A percentile compares a stretch with the other conserved stretches of the same genome.
Evolutionary conservation across 2,113 vertebrate genomes (phyloP).

Genomic region (Protomyctophum bolini): DNA sequence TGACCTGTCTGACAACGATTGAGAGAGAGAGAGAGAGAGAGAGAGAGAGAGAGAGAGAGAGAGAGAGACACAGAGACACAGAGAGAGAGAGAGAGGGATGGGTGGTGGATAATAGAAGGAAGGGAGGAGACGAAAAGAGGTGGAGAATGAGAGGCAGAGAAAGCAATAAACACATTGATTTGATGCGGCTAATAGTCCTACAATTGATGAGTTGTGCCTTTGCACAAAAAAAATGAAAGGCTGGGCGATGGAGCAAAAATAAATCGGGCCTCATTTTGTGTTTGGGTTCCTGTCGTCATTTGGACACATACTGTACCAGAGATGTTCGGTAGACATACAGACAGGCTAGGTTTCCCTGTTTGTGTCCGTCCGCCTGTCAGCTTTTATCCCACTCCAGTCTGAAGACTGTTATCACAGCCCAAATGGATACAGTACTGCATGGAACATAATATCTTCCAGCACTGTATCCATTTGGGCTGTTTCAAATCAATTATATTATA

Average conservation of each 20-base stretch:
- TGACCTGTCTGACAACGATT: constrained; percentile 69
- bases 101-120: constrained; percentile 43
- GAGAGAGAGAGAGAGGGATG: background rate
- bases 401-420: constrained; percentile 46
- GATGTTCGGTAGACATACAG: constrained; percentile 48
- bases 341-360: constrained; percentile 53
- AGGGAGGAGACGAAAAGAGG: constrained; percentile 30
- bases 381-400: constrained; percentile 45
- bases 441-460: too few relatives aligned
- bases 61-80: constrained; percentile 9
- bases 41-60: constrained; percentile 1
- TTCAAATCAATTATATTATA: too few relatives aligned
- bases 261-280: constrained; percentile 62
- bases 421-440: constrained; percentile 41
- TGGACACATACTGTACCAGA: constrained; percentile 64
- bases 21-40: constrained; percentile 36
- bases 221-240: constrained; percentile 68
- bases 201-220: constrained; percentile 72
- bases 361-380: constrained; percentile 67
- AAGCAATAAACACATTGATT: constrained; percentile 76
- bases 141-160: constrained; percentile 48
- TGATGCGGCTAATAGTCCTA: constrained; percentile 74
- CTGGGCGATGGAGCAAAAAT: constrained; percentile 56
- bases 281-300: constrained; percentile 54
- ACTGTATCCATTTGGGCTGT: too few relatives aligned